Evolutionary conservation across 2,888 invertebrate species (phyloP), one percentile per base, ranked within the genome.

Genomic region (Leptopilina myrica): DNA sequence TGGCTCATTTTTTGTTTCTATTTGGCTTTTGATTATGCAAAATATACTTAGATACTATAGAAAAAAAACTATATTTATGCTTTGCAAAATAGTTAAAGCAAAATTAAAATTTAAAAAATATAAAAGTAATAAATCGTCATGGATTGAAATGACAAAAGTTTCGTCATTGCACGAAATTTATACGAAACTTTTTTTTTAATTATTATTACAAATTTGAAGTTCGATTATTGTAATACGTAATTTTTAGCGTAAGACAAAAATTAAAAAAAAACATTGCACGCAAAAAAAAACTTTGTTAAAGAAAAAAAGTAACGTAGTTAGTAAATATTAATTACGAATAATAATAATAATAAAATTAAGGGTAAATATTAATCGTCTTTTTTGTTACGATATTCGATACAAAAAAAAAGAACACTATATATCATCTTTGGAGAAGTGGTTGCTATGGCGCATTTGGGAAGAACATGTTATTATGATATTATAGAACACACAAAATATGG

Each of bases 81-180:
- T 64, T 73, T 14, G 11, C 20, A 20, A 20, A 8, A 46, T 5
- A 26, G 33, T 67, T 15, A 77, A 59, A n/a, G 9, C 5, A 53
- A 73, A 33, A 65, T 62, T 15, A 79, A 49, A 43, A 14, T 40
- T 56, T n/a, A 53, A 4, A 33, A 33, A 67, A 8, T 64, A 80
- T 64, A 40, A 33, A 78, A 76, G n/a, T 75, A 76, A 26, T 59
- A 67, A 76, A 67, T 53, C 40, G 73, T 73, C 73, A 73, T 73
- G 73, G 73, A n/a, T 73, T 9, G 5, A 33, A 33, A 33, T 33
- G 33, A 33, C 33, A 3, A 33, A 33, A 33, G 5, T 33, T 33
- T 5, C 33, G 33, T 33, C 33, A 33, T 33, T 33, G 33, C 33
- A 33, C 33, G 33, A 33, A 33, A 33, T 33, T 33, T 33, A 5